Conservation (phyloP, 1,140 invertebrate genomes). For the Maconellicoccus hirsutus region DNA sequence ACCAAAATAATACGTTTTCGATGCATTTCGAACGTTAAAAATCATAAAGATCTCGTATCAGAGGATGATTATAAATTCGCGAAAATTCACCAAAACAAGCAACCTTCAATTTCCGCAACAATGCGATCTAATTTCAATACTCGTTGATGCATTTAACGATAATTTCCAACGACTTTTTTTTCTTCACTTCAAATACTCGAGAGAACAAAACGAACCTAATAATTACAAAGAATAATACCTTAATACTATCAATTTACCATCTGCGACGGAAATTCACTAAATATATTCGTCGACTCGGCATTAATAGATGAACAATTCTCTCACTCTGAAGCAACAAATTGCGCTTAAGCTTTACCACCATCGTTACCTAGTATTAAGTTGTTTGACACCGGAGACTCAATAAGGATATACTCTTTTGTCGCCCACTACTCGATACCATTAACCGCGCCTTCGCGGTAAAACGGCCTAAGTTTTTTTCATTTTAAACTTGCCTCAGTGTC, state of each 20-base stretch:
- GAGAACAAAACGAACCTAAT: not conserved
- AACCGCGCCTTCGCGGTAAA: not conserved
- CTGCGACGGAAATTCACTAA: not conserved
- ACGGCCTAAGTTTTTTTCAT: not conserved
- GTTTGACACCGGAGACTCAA: not conserved
- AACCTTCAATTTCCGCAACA: not conserved
- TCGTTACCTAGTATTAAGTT: not conserved
- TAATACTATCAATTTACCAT: constrained; percentile 6
- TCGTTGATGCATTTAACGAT: not conserved
- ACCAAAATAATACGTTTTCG: too few relatives aligned
- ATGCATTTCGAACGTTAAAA: too few relatives aligned
- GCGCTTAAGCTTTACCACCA: too few relatives aligned
- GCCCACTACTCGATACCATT: not conserved
- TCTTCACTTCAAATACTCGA: not conserved
- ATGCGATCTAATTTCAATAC: not conserved
- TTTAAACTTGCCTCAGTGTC: not conserved
- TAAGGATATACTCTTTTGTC: not conserved
- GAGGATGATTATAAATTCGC: too few relatives aligned
- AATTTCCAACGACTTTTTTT: constrained; percentile 1
- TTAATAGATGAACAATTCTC: constrained; percentile 2
- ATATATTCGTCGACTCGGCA: not conserved
- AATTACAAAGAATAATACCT: not conserved
- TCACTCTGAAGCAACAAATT: too few relatives aligned
- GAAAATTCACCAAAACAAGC: not conserved
- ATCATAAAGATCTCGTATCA: too few relatives aligned